Evolutionary conservation across 2,888 invertebrate genomes (phyloP).

Genomic region (Drosophila maculinotata): DNA sequence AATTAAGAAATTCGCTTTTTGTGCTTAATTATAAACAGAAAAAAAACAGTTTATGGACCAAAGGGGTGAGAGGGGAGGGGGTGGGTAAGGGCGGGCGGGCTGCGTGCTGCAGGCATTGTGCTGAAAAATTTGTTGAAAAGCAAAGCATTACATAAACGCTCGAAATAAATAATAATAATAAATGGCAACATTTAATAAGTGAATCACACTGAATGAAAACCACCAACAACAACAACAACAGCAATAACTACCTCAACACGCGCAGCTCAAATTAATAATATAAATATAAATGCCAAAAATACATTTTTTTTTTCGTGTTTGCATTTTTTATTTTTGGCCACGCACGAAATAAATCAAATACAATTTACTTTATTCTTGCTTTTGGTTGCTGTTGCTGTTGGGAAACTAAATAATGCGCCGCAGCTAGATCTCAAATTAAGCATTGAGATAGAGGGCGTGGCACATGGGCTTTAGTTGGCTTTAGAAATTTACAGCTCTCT

Average conservation of each 20-base stretch:
- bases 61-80: too few species aligned
- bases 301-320: constrained; percentile 40
- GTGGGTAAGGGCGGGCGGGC: neutral
- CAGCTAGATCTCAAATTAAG: constrained; percentile 41
- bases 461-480: constrained; percentile 52
- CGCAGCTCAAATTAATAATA: constrained; percentile 74
- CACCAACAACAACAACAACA: constrained; percentile 39
- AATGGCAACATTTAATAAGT: constrained; percentile 55
- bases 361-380: constrained; percentile 18
- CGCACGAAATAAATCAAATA: constrained; percentile 75
- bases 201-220: constrained; percentile 65
- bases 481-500: constrained; percentile 69
- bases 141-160: constrained; percentile 76
- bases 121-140: constrained; percentile 59
- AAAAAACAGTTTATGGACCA: too few species aligned
- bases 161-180: constrained; percentile 70
- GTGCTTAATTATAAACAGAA: constrained; percentile 78
- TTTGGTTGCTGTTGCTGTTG: neutral
- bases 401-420: constrained; percentile 39
- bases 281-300: constrained; percentile 62
- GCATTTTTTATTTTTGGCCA: constrained; percentile 72
- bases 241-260: constrained; percentile 61
- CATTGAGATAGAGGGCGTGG: constrained; percentile 58
- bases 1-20: constrained; percentile 78
- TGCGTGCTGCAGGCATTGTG: constrained; percentile 29